Evolutionary conservation across 2,113 vertebrate genomes (phyloP), one percentile per base, ranked within the genome.

Genomic region (Chauna torquata): DNA sequence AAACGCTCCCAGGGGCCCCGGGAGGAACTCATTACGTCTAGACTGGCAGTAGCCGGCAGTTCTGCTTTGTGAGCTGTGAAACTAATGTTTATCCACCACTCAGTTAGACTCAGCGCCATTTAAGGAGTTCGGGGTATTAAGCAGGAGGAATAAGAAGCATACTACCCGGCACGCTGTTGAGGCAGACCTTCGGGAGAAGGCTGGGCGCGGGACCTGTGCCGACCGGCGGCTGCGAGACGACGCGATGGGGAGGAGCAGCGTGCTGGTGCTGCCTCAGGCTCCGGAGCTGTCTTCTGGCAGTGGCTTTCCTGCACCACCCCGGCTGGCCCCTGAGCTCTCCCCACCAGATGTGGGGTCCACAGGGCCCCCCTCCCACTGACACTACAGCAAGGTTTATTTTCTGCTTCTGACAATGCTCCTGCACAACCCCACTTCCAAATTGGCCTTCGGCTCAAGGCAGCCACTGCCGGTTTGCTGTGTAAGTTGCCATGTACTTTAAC

Each of bases 1-100:
- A 97, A 98, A 85, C 44, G 94, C 95, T 98, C 98, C 98, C 97
- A n/a, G 82, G 97, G 97, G 97, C 96, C 97, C 96, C 54, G 94
- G 96, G 96, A 98, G 97, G 98, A 98, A 88, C 98, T 98, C 97
- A 98, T 98, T 98, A 97, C 92, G 88, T 95, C 96, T 89, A 98
- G 98, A 92, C 98, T 97, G 98, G 98, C 97, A 95, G 97, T 96
- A 96, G 97, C 98, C 94, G 82, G 97, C 97, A 97, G 98, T 97
- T 97, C 97, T 98, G 98, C 97, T 98, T 98, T 98, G 98, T 98
- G 98, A 98, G 98, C 98, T 98, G 98, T 98, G 98, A 98, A 98
- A 98, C 97, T 97, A 98, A 98, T 98, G 98, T 98, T 98, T 98
- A 98, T 98, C 97, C 97, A 97, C 94, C 96, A 92, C 97, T 98